These are phyloP conservation scores for Coracopsis vasa DNA, from an alignment of 2,113 vertebrate species.

Conservation along the genomic window DNA sequence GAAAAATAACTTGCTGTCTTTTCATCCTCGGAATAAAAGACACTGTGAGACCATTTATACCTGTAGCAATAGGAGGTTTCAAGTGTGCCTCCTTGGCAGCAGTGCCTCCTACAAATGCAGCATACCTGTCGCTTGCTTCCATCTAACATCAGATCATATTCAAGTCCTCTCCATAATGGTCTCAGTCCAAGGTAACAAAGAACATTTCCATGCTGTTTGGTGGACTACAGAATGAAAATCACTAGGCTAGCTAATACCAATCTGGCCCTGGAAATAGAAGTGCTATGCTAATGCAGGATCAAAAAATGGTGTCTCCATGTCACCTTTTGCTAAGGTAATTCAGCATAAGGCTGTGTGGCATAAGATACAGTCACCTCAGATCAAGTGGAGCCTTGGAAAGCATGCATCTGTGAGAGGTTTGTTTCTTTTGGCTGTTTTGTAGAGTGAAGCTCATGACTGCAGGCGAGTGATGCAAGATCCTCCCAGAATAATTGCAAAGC, in stretches of 20 bases:
- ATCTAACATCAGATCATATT: background rate
- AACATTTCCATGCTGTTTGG: background rate
- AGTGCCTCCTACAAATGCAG: background rate
- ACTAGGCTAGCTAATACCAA: background rate
- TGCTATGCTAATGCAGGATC: background rate
- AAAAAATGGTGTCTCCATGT: background rate
- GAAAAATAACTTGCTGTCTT: background rate
- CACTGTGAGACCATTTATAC: background rate
- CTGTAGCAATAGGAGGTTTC: background rate
- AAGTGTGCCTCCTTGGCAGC: background rate
- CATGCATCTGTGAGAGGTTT: fast-evolving
- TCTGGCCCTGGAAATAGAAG: background rate
- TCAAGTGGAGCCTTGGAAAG: background rate
- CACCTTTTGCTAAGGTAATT: background rate
- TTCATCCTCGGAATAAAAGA: background rate
- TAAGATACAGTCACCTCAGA: background rate
- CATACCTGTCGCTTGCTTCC: background rate
- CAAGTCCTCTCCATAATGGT: background rate
- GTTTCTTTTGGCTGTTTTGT: background rate
- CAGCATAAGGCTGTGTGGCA: background rate
- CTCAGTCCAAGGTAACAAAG: background rate
- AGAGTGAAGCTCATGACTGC: background rate
- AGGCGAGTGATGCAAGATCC: background rate
- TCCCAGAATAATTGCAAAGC: background rate
- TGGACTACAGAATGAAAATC: background rate